Conservation (phyloP, 2,888 invertebrate genomes). For the Eurois occulta region DNA sequence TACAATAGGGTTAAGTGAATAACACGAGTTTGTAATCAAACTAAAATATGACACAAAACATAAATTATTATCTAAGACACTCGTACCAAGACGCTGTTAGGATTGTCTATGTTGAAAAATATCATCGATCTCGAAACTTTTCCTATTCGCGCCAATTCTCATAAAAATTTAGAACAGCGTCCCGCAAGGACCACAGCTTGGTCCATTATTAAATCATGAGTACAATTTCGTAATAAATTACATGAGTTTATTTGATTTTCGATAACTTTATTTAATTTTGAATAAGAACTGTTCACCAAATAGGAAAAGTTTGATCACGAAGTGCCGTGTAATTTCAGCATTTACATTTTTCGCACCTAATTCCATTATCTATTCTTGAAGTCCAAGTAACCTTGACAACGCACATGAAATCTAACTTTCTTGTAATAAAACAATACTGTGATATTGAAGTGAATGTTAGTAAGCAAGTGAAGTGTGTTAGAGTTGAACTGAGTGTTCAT, state of each 20-base stretch:
- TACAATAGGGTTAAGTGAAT: slow-evolving; percentile 69
- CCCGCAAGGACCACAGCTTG: slow-evolving; percentile 39
- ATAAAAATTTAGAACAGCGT: slow-evolving; percentile 34
- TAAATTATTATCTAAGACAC: slow-evolving; percentile 85
- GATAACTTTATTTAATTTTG: slow-evolving; percentile 13
- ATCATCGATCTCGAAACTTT: slow-evolving; percentile 76
- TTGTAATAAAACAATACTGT: slow-evolving; percentile 76
- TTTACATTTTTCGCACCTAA: slow-evolving; percentile 88
- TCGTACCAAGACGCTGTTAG: slow-evolving; percentile 91
- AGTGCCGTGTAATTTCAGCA: slow-evolving; percentile 79
- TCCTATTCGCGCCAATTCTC: slow-evolving; percentile 64
- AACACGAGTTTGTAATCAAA: slow-evolving; percentile 77
- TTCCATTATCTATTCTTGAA: slow-evolving; percentile 90
- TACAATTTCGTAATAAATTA: slow-evolving; percentile 2
- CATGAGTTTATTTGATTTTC: slow-evolving; percentile 47
- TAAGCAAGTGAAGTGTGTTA: slow-evolving; percentile 84
- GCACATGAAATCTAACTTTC: slow-evolving; percentile 73
- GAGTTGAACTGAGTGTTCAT: slow-evolving; percentile 62
- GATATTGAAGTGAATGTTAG: slow-evolving; percentile 84
- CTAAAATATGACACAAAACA: slow-evolving; percentile 75
- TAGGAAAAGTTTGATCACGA: slow-evolving; percentile 76
- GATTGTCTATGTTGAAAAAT: slow-evolving; percentile 75
- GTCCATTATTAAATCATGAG: slow-evolving; percentile 32
- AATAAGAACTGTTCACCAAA: slow-evolving; percentile 48
- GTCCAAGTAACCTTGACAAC: slow-evolving; percentile 85